Percentiles rank a stretch among this genome's conserved stretches.
These are phyloP conservation scores for Cygnus atratus DNA, from an alignment of 2,113 vertebrate genomes.

Conservation along the genomic window DNA sequence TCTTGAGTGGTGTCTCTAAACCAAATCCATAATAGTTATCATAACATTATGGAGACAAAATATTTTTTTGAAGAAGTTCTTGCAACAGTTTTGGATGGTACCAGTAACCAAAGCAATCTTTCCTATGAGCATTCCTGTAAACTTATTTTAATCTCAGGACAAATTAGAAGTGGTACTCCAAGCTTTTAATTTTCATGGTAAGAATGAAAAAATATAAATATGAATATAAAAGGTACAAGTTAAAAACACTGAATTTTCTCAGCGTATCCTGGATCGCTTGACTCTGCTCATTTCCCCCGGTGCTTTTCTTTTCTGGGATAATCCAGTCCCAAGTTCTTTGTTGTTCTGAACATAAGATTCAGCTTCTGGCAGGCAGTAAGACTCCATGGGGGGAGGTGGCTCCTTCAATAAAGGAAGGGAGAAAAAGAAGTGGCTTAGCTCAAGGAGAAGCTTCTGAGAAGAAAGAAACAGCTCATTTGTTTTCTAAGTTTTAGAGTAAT, in stretches of 20 bases:
- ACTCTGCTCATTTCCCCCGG: conserved; percentile 68
- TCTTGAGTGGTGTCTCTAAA: background rate
- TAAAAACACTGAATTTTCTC: background rate
- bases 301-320: conserved; percentile 89
- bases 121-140: background rate
- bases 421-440: background rate
- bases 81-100: background rate
- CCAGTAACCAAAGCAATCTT: background rate
- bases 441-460: background rate
- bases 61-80: background rate
- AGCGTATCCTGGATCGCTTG: conserved; percentile 83
- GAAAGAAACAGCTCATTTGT: background rate
- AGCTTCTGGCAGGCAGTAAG: conserved; percentile 82
- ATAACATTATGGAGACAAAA: background rate
- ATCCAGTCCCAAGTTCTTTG: conserved; percentile 52
- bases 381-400: conserved; percentile 79
- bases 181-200: conserved; percentile 29
- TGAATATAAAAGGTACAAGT: background rate
- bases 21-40: background rate
- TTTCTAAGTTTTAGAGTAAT: background rate
- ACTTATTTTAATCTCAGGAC: conserved; percentile 14
- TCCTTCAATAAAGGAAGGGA: conserved; percentile 75
- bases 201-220: conserved; percentile 60
- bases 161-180: background rate
- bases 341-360: conserved; percentile 45